These are phyloP conservation scores for Orthosia incerta DNA, from an alignment of 2,888 invertebrate species.

Conservation along the genomic window DNA sequence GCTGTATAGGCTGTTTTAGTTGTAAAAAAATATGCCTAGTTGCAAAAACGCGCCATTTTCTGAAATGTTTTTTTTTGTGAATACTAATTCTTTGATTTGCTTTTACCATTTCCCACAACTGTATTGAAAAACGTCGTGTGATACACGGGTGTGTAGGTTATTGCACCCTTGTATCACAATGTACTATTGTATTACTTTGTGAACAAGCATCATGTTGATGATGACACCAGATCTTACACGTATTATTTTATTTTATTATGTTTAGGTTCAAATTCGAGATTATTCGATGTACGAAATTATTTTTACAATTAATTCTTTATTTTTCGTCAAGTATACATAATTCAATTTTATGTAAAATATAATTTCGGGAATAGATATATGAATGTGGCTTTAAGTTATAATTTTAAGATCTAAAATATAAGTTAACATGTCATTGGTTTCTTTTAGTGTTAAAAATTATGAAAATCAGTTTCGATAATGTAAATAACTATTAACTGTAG, in stretches of 20 bases:
- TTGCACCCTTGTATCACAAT: no score
- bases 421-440: conserved; percentile 58
- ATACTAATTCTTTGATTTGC: no score
- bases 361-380: conserved; percentile 47
- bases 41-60: no score
- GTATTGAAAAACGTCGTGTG: no score
- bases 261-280: conserved; percentile 47
- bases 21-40: no score
- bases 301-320: conserved; percentile 36
- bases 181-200: conserved; percentile 40
- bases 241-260: conserved; percentile 15
- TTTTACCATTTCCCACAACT: no score
- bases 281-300: conserved; percentile 33
- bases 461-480: conserved; percentile 80
- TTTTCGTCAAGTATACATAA: conserved; percentile 46
- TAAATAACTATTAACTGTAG: conserved; percentile 78
- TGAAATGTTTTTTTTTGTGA: no score
- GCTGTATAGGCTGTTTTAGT: no score
- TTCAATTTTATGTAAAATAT: conserved; percentile 49
- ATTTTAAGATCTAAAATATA: conserved; percentile 65
- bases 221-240: conserved; percentile 34
- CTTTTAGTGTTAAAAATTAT: conserved; percentile 63
- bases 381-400: conserved; percentile 76
- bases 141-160: no score
- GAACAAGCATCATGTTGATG: conserved; percentile 30